These are phyloP conservation scores for Hydrophis major DNA, from an alignment of 2,797 vertebrate species.

Conservation along the genomic window DNA sequence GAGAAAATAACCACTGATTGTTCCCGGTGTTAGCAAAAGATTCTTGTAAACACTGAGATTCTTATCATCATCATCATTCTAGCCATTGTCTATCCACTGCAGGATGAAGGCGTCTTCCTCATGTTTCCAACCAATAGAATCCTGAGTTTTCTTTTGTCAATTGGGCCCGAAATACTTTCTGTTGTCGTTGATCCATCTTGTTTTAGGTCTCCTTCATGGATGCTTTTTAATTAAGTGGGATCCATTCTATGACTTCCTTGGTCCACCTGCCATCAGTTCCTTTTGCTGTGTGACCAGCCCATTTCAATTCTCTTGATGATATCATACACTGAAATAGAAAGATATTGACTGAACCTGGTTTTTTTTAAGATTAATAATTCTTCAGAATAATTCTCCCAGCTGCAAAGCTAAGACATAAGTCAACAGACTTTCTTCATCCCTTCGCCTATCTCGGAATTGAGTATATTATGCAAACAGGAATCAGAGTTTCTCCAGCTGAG, in stretches of 20 bases:
- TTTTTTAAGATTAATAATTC: background rate
- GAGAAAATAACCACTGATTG: background rate
- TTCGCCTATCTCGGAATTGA: background rate
- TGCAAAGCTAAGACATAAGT: background rate
- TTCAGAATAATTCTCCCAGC: background rate
- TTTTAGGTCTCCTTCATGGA: too few relatives aligned
- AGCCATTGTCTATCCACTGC: too few relatives aligned
- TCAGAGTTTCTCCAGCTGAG: background rate
- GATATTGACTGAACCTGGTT: background rate
- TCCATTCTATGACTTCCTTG: too few relatives aligned
- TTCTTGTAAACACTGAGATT: background rate
- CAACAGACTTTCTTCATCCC: background rate
- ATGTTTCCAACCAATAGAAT: too few relatives aligned
- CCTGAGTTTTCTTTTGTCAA: too few relatives aligned
- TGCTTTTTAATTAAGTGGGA: too few relatives aligned
- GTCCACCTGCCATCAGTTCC: too few relatives aligned
- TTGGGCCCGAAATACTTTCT: too few relatives aligned
- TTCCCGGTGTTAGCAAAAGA: background rate
- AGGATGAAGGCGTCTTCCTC: too few relatives aligned
- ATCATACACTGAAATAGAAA: background rate
- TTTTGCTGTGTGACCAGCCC: too few relatives aligned
- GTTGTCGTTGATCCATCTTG: too few relatives aligned
- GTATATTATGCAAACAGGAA: background rate
- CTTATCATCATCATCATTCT: background rate
- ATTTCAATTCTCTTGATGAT: too few relatives aligned